Percentiles rank a stretch among this genome's conserved stretches.
phyloP scores from a whole-genome alignment of 2,797 vertebrate genomes.

The Pseudochromis fuscus region DNA sequence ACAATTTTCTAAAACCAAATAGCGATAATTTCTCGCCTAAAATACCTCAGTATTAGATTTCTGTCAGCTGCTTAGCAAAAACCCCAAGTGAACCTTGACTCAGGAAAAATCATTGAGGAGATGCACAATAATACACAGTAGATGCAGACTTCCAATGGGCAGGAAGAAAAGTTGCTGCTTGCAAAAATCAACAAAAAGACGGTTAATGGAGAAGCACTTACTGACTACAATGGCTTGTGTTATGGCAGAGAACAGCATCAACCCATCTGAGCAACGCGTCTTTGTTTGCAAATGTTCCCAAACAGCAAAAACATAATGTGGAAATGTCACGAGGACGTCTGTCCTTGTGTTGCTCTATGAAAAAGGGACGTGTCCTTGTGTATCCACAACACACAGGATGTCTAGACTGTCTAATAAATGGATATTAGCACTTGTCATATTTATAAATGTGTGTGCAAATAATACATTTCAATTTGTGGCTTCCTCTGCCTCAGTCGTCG shows the following conservation, averaged over 20 bases:
- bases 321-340: neutral
- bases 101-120: neutral
- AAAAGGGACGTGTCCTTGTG: too few species aligned
- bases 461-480: neutral
- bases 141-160: slow-evolving; percentile 7
- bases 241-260: slow-evolving; percentile 23
- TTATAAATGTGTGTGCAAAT: too few species aligned
- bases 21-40: slow-evolving; percentile 34
- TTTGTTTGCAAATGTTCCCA: slow-evolving; percentile 2
- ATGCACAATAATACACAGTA: slow-evolving; percentile 20
- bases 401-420: too few species aligned
- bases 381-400: too few species aligned
- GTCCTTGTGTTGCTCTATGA: too few species aligned
- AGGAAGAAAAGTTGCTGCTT: slow-evolving; percentile 28
- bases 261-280: slow-evolving; percentile 21
- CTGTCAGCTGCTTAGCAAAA: slow-evolving; percentile 43
- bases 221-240: slow-evolving; percentile 29
- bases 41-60: slow-evolving; percentile 48
- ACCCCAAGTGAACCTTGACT: slow-evolving; percentile 21
- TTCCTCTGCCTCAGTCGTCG: neutral
- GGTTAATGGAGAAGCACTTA: slow-evolving; percentile 53
- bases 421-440: too few species aligned
- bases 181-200: slow-evolving; percentile 24
- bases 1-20: slow-evolving; percentile 53
- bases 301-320: neutral